These are phyloP conservation scores for Drosophila nr. perissopoda DNA, from an alignment of 2,888 invertebrate genomes.

Conservation along the genomic window DNA sequence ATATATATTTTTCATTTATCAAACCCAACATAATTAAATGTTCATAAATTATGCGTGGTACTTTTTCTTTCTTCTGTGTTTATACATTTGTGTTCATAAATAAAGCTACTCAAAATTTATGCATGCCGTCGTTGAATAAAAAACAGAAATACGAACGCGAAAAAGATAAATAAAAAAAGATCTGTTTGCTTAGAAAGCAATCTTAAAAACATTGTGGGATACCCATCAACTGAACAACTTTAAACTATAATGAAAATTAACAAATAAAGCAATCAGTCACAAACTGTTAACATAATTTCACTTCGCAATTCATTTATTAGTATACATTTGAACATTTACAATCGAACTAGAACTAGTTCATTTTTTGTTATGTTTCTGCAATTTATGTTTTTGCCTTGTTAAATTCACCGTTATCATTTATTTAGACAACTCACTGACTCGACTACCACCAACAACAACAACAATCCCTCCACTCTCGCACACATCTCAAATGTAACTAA, in stretches of 20 bases:
- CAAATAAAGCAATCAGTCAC: background rate
- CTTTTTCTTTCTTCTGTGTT: slow-evolving; percentile 25
- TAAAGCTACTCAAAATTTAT: slow-evolving; percentile 35
- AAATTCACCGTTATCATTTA: background rate
- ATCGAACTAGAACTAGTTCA: background rate
- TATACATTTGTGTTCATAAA: slow-evolving; percentile 34
- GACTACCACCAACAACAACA: background rate
- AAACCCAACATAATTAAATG: slow-evolving; percentile 14
- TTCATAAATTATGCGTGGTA: slow-evolving; percentile 32
- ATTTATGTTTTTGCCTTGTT: background rate
- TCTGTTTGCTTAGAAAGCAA: background rate
- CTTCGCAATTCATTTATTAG: background rate
- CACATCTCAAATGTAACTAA: slow-evolving; percentile 16
- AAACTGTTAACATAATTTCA: background rate
- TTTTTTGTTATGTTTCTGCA: background rate
- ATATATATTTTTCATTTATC: slow-evolving; percentile 46
- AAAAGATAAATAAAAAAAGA: background rate
- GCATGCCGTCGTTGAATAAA: slow-evolving; percentile 39
- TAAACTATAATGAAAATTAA: too few relatives aligned
- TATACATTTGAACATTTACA: background rate
- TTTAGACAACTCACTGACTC: background rate
- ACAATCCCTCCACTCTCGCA: slow-evolving; percentile 7
- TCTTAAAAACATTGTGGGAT: slow-evolving; percentile 1
- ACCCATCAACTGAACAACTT: background rate
- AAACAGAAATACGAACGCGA: slow-evolving; percentile 16